Base-by-base conservation (phyloP, 1,140 invertebrate genomes). In the Penaeus indicus region DNA sequence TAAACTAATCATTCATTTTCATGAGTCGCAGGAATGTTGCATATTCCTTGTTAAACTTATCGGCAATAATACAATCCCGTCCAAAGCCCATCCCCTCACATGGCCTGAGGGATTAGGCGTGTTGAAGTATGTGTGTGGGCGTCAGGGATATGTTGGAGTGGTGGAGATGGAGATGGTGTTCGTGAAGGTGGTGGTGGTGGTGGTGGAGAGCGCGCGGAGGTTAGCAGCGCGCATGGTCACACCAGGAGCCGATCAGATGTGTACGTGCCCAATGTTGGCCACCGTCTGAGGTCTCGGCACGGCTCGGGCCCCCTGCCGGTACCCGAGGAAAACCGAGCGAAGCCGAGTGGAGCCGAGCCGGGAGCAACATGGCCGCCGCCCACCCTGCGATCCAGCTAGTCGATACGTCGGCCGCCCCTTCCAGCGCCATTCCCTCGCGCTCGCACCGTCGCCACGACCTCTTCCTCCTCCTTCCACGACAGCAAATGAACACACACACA, bases 31-130 rank as follows among this genome's bases (percentile, higher is more conserved):
- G 47, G 62, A 86, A 89, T 27, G 90, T 90, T 7, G 90, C 90
- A 83, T 89, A 90, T 86, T 90, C 90, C 85, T 90, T 90, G 85
- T 90, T 83, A 80, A 90, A 90, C 81, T 90, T 90, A 72, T 90
- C 90, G 64, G 86, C 85, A 72, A 90, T 90, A 67, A 90, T 89
- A 64, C 85, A 64, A 54, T 90, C 60, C 38, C 88, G 84, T 89
- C 90, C 90, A 90, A 80, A 90, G 80, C 90, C 90, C 90, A 90
- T 90, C 86, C 78, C 90, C 84, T 89, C 81, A 86, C 84, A 84
- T 85, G 38, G 60, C 72, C 75, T 54, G 61, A 64, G 54, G 13
- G 8, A 54, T 47, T 77, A n/a, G 22, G 84, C 8, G 63, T 85
- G 84, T 85, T 69, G n/a, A 61, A 25, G 84, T 38, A 75, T 62